Percentiles rank a stretch among this genome's conserved stretches.
Evolutionary conservation across 2,888 invertebrate genomes (phyloP).

Genomic region (Drosophila kambysellisi): DNA sequence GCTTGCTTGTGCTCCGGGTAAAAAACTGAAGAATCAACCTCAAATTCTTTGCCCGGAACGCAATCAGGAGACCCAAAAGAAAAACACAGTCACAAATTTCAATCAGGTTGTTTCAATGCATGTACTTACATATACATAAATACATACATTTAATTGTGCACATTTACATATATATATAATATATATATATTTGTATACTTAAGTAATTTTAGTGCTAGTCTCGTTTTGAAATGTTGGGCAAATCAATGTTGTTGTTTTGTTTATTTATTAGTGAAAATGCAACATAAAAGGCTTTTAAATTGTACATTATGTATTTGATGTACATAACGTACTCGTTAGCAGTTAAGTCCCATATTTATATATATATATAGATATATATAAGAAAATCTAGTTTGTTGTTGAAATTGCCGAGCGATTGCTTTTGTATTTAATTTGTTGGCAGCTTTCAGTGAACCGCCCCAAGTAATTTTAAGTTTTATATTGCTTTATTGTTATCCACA

Average conservation of each 20-base stretch:
- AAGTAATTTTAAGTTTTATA: conserved; percentile 58
- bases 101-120: conserved; percentile 69
- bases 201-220: conserved; percentile 73
- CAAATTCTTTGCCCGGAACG: conserved; percentile 3
- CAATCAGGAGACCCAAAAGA: background rate
- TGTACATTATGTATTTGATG: conserved; percentile 26
- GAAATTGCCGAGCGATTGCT: conserved; percentile 23
- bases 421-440: conserved; percentile 43
- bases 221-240: conserved; percentile 58
- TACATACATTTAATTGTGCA: conserved; percentile 44
- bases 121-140: conserved; percentile 49
- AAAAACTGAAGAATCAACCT: conserved; percentile 1
- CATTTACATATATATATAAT: conserved; percentile 7
- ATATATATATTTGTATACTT: conserved; percentile 19
- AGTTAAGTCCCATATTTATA: conserved; percentile 21
- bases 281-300: conserved; percentile 69
- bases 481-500: conserved; percentile 73
- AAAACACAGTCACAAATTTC: conserved; percentile 40
- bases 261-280: conserved; percentile 38
- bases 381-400: conserved; percentile 30
- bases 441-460: conserved; percentile 36
- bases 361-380: conserved; percentile 17
- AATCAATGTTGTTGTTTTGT: conserved; percentile 32
- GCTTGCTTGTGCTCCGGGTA: conserved; percentile 3
- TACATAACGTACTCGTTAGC: conserved; percentile 40